Evolutionary conservation across 2,888 invertebrate species (phyloP).

Genomic region (Pachliopta kotzebuea): DNA sequence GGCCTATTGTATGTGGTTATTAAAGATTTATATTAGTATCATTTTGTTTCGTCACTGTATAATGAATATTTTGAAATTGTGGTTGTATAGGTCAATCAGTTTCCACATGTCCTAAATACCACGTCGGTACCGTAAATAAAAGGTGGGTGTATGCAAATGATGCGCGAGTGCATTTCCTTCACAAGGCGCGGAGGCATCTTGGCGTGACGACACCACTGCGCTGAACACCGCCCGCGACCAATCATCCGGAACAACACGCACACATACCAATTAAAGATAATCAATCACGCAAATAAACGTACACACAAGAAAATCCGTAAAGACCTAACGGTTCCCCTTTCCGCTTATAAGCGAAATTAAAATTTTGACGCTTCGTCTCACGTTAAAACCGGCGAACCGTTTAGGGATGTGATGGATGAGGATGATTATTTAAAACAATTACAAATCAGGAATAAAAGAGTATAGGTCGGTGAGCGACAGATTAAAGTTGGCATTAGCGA

Average conservation of each 20-base stretch:
- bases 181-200: slow-evolving; percentile 46
- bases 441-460: neutral
- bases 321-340: slow-evolving; percentile 23
- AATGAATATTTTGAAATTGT: slow-evolving; percentile 13
- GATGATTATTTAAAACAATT: neutral
- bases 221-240: slow-evolving; percentile 40
- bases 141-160: slow-evolving; percentile 50
- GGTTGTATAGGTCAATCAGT: slow-evolving; percentile 8
- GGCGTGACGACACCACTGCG: slow-evolving; percentile 40
- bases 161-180: slow-evolving; percentile 33
- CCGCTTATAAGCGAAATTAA: slow-evolving; percentile 32
- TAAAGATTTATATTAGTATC: too few relatives aligned
- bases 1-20: too few relatives aligned
- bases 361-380: slow-evolving; percentile 35
- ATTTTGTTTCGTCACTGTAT: slow-evolving; percentile 1
- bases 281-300: slow-evolving; percentile 48
- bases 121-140: slow-evolving; percentile 42
- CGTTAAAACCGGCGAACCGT: neutral
- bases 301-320: slow-evolving; percentile 17
- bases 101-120: slow-evolving; percentile 49
- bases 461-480: neutral
- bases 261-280: slow-evolving; percentile 46
- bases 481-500: neutral
- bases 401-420: neutral
- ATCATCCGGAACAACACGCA: slow-evolving; percentile 56